These are phyloP conservation scores for Chiridota heheva DNA, from an alignment of 35 echinoderm and acorn worm genomes.

Conservation along the genomic window DNA sequence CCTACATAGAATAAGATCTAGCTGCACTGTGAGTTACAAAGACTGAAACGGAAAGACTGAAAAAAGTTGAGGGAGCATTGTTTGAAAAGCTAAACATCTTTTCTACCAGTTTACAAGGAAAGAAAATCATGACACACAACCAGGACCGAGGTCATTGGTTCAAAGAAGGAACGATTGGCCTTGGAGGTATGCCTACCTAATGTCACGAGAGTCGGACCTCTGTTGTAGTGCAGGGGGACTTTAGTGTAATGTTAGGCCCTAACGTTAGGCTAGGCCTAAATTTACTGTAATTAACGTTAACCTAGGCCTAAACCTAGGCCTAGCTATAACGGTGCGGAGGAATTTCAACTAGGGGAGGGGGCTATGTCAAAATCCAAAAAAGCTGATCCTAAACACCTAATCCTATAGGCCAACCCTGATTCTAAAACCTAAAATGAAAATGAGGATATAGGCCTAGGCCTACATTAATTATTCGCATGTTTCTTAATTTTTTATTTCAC, in stretches of 20 bases:
- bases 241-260: not conserved
- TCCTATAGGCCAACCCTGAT: no score
- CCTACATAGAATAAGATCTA: no score
- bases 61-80: no score
- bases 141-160: conserved; percentile 80
- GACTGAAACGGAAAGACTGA: no score
- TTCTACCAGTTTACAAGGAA: not conserved
- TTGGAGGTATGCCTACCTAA: conserved; percentile 65
- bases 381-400: no score
- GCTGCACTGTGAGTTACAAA: no score
- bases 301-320: no score
- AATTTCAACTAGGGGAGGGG: not conserved
- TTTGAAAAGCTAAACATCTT: not conserved
- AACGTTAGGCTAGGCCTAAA: not conserved
- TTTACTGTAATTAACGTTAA: no score
- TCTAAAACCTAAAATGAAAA: no score
- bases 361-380: not conserved
- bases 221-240: not conserved
- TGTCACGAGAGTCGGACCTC: not conserved
- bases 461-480: no score
- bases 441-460: no score
- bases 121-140: conserved; percentile 83
- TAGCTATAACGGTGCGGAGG: not conserved
- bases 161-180: conserved; percentile 88
- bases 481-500: no score